phyloP scores from a whole-genome alignment of 2,113 vertebrate species.

The Oxygymnocypris stewartii region DNA sequence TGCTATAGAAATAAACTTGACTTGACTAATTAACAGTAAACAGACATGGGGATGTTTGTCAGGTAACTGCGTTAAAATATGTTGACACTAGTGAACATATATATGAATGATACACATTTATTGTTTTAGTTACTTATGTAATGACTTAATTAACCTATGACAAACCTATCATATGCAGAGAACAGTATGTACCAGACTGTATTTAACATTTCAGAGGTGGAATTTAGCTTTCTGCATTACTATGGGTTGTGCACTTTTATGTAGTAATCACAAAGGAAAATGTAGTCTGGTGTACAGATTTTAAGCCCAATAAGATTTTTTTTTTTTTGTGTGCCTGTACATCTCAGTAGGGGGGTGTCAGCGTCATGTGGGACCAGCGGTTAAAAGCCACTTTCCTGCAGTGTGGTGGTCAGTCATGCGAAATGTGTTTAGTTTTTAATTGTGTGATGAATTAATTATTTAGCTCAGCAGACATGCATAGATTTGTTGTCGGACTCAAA shows the following conservation, averaged over 20 bases:
- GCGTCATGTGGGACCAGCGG: slow-evolving; percentile 44
- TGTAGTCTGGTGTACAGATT: background rate
- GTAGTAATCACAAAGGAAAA: background rate
- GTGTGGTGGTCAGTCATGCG: slow-evolving; percentile 57
- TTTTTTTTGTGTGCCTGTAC: slow-evolving; percentile 13
- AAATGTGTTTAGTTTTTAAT: slow-evolving; percentile 50
- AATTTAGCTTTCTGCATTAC: background rate
- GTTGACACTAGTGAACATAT: background rate
- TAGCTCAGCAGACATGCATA: slow-evolving; percentile 26
- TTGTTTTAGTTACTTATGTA: background rate
- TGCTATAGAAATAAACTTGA: background rate
- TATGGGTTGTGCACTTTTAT: background rate
- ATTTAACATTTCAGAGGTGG: background rate
- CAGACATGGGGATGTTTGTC: background rate
- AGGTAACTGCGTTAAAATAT: background rate
- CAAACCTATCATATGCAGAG: background rate
- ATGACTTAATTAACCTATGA: background rate
- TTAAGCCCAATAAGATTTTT: background rate
- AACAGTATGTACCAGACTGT: background rate
- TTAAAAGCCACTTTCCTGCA: slow-evolving; percentile 60
- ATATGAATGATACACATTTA: background rate
- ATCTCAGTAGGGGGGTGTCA: slow-evolving; percentile 43
- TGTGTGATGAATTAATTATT: slow-evolving; percentile 49
- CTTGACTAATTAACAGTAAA: background rate
- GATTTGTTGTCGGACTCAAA: slow-evolving; percentile 15